Base-by-base conservation (phyloP, 2,888 invertebrate species). In the Leucophora obtusa region DNA sequence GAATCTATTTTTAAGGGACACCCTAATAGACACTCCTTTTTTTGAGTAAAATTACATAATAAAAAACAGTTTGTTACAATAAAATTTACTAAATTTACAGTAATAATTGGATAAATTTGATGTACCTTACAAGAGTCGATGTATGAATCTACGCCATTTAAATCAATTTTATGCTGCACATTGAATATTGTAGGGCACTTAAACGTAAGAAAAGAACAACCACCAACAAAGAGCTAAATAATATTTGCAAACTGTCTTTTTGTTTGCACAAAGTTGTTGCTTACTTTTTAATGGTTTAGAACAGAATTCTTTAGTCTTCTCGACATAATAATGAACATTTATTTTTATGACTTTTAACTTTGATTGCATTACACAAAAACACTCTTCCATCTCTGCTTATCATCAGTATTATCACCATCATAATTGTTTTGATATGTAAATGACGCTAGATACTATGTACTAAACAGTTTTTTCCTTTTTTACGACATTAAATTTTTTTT, bases 321-420 rank as follows among this genome's bases (percentile, higher is more conserved):
- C n/a, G 1, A 15, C 15, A 18, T 43, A 56, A 63, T 53, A 70
- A 59, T 77, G 51, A 63, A 63, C 75, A 70, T 62, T 69, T 50
- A 51, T 56, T 76, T 69, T 76, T 69, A 76, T 54, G 59, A 35
- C 53, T 60, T 63, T 70, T 54, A 35, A 54, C 54, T 73, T 69
- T 79, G 63, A 65, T 79, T 58, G 69, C 69, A 78, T 73, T 73
- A 73, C 54, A 56, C 68, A n/a, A 51, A n/a, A 6, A 62, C 21
- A 33, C 47, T 17, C 24, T 24, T 24, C 24, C 24, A 53, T 50
- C 1, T 9, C n/a, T 47, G 14, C 47, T 4, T 21, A 33, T 58
- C n/a, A 21, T 24, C n/a, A 38, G n/a, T 47, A 78, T 72, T 62
- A 53, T 69, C 50, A 54, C 35, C 66, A 53, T 73, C 50, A 54